phyloP scores from a whole-genome alignment of 2,797 vertebrate species.

The Dromococcyx pavoninus region DNA sequence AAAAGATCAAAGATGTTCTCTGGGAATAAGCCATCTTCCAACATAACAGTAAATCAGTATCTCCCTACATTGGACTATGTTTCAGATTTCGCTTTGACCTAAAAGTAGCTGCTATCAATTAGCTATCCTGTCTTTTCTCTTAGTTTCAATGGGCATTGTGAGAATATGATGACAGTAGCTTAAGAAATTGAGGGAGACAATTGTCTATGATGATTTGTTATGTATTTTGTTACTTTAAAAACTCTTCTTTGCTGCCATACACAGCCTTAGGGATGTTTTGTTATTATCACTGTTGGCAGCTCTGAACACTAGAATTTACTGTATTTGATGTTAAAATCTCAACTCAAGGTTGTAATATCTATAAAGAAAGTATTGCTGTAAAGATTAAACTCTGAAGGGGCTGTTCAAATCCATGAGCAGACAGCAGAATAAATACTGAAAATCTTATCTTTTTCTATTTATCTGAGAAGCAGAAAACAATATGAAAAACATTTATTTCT shows the following conservation, averaged over 20 bases:
- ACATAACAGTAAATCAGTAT: not conserved
- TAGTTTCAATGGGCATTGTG: not conserved
- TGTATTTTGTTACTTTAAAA: constrained; percentile 43
- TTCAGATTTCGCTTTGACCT: not conserved
- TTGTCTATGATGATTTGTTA: constrained; percentile 8
- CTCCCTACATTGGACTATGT: not conserved
- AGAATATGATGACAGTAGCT: constrained; percentile 1
- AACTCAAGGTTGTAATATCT: constrained; percentile 65
- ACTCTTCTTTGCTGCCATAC: not conserved
- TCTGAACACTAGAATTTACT: constrained; percentile 67
- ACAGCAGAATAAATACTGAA: constrained; percentile 68
- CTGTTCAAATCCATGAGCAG: constrained; percentile 45
- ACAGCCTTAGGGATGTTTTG: constrained; percentile 46
- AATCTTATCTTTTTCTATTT: constrained; percentile 72
- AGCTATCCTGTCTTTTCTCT: not conserved
- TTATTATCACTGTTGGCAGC: constrained; percentile 55
- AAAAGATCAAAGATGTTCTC: not conserved
- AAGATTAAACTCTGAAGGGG: constrained; percentile 68
- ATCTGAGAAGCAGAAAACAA: constrained; percentile 64
- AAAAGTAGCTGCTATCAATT: not conserved
- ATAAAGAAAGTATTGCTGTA: constrained; percentile 52
- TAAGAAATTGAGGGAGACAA: constrained; percentile 21
- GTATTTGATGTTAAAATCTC: constrained; percentile 62
- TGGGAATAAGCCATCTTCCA: not conserved
- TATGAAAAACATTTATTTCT: constrained; percentile 70